Evolutionary conservation across 1,140 invertebrate species (phyloP).

Genomic region (Chlorops oryzae): DNA sequence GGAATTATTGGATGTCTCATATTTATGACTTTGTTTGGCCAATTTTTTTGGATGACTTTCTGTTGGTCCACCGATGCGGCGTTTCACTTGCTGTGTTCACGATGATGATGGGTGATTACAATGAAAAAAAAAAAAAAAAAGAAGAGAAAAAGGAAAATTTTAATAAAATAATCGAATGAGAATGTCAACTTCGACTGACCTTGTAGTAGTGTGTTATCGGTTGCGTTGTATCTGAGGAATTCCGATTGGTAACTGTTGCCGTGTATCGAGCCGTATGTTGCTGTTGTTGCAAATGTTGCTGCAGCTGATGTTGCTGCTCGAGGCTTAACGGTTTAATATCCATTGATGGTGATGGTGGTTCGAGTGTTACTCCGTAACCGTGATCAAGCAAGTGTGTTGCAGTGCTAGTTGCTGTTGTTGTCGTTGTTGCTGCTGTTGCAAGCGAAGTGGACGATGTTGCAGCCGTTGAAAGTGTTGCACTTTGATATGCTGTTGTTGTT

Average conservation of each 20-base stretch:
- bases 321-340: no score
- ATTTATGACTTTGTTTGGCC: slow-evolving; percentile 34
- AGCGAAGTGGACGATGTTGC: background rate
- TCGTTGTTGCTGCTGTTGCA: slow-evolving; percentile 1
- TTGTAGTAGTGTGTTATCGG: slow-evolving; percentile 46
- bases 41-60: slow-evolving; percentile 36
- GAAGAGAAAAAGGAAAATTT: no score
- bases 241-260: slow-evolving; percentile 43
- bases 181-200: slow-evolving; percentile 24
- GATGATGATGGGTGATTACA: no score
- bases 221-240: slow-evolving; percentile 20
- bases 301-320: slow-evolving; percentile 32
- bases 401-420: slow-evolving; percentile 10
- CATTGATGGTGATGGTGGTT: slow-evolving; percentile 12
- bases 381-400: slow-evolving; percentile 69
- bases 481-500: slow-evolving; percentile 5
- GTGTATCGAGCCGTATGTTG: slow-evolving; percentile 36
- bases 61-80: slow-evolving; percentile 31
- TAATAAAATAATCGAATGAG: no score
- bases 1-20: slow-evolving; percentile 17
- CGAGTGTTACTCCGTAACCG: slow-evolving; percentile 73
- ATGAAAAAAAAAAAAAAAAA: slow-evolving; percentile 2
- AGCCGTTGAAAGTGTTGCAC: background rate
- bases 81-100: slow-evolving; percentile 37
- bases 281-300: slow-evolving; percentile 28